Base-by-base conservation (phyloP, 1,140 invertebrate genomes). In the Leptoteleia sp. region DNA sequence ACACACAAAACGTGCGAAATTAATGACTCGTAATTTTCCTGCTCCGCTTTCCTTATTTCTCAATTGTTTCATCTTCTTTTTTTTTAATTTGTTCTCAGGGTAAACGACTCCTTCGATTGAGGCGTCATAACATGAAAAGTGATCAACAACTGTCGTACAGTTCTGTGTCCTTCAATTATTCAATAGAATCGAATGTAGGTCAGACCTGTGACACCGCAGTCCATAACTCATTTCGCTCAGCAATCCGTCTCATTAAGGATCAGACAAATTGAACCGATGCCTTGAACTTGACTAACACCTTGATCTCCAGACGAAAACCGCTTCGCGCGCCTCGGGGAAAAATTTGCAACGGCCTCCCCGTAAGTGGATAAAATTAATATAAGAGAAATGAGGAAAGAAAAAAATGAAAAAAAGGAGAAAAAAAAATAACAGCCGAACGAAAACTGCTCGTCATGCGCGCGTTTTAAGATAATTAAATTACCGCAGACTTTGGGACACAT, bases 171-270 rank as follows among this genome's bases (percentile, higher is more conserved):
- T 72, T 61, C 61, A 79, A 75, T 80, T 80, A 72, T 76, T 76
- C 57, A 82, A 82, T 82, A 79, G 42, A 73, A 79, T 73, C 50
- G 29, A 72, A 84, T 83, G 35, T 84, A 83, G 82, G 81, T 84
- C 82, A 79, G 52, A 77, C 68, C 19, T 64, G 43, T 43, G 64
- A 50, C 48, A 57, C 8, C 52, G 27, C 16, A 57, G 47, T 11
- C 19, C 25, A 55, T 61, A 61, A 72, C 17, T 79, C 68, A 67
- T 67, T 65, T 59, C 27, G 29, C 7, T 40, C 47, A 55, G 37
- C 52, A 40, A 77, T 61, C 43, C 40, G 33, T 55, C 42, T 64
- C 47, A 25, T 1, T 25, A 33, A 71, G 65, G 42, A 27, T 61
- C 61, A 65, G 45, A 65, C 54, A 43, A 72, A 59, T 68, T 70